phyloP scores from a whole-genome alignment of 2,888 invertebrate species.

The Drosophila niveifrons region DNA sequence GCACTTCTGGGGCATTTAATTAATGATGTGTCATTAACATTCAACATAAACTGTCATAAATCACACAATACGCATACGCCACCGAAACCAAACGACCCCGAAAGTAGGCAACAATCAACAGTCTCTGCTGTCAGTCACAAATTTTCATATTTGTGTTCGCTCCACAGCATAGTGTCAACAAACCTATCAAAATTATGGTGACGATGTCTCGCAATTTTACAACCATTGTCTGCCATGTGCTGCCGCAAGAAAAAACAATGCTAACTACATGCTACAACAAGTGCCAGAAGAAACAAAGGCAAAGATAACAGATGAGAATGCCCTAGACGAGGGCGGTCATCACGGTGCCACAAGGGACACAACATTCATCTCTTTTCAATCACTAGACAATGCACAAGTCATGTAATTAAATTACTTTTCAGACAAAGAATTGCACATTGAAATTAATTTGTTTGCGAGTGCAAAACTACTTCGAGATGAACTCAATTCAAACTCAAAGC shows the following conservation, averaged over 20 bases:
- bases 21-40: slow-evolving; percentile 73
- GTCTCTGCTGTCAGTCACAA: slow-evolving; percentile 36
- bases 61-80: slow-evolving; percentile 46
- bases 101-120: slow-evolving; percentile 44
- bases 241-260: slow-evolving; percentile 27
- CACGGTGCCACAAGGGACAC: background rate
- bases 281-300: background rate
- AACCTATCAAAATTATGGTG: slow-evolving; percentile 37
- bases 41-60: slow-evolving; percentile 62
- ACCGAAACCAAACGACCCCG: slow-evolving; percentile 1
- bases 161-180: slow-evolving; percentile 47
- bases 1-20: slow-evolving; percentile 62
- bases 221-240: slow-evolving; percentile 47
- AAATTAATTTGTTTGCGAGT: background rate
- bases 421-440: background rate
- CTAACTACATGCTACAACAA: slow-evolving; percentile 11
- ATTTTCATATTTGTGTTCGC: slow-evolving; percentile 23
- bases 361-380: background rate
- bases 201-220: slow-evolving; percentile 37
- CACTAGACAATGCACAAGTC: background rate
- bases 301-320: background rate
- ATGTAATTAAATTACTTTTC: background rate
- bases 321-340: slow-evolving; percentile 8
- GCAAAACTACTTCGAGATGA: slow-evolving; percentile 1
- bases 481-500: background rate